Percentiles rank a stretch among this genome's conserved stretches.
phyloP scores from a whole-genome alignment of 2,113 vertebrate genomes.

The Formicarius rufipectus region DNA sequence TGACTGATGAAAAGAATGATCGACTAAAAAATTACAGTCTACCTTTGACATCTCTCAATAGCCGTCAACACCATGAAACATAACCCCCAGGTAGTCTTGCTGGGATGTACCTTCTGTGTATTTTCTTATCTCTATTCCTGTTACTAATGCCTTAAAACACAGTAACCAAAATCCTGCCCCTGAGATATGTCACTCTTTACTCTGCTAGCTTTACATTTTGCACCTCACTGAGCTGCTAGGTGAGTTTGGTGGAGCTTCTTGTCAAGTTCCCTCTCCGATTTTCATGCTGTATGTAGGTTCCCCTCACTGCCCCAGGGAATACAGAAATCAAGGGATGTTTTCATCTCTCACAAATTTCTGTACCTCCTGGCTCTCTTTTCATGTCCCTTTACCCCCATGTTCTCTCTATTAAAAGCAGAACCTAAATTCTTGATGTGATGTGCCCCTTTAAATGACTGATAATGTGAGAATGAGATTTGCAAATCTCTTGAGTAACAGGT shows the following conservation, averaged over 20 bases:
- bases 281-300: neutral
- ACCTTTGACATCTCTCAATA: neutral
- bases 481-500: constrained; percentile 24
- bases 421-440: neutral
- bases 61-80: neutral
- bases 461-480: constrained; percentile 21
- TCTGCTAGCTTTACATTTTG: constrained; percentile 3
- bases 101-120: neutral
- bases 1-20: neutral
- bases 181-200: neutral
- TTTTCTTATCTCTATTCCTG: neutral
- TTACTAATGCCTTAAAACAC: neutral
- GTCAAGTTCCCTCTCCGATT: neutral
- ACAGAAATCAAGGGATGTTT: constrained; percentile 26
- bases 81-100: neutral
- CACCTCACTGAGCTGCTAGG: neutral
- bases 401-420: neutral
- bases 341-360: constrained; percentile 18
- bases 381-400: neutral
- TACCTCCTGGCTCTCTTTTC: neutral
- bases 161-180: neutral
- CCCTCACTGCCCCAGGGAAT: neutral
- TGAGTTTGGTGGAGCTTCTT: constrained; percentile 13
- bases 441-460: constrained; percentile 22
- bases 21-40: neutral